These are phyloP conservation scores for Martes martes DNA, from an alignment of 2,113 vertebrate species.

Conservation along the genomic window DNA sequence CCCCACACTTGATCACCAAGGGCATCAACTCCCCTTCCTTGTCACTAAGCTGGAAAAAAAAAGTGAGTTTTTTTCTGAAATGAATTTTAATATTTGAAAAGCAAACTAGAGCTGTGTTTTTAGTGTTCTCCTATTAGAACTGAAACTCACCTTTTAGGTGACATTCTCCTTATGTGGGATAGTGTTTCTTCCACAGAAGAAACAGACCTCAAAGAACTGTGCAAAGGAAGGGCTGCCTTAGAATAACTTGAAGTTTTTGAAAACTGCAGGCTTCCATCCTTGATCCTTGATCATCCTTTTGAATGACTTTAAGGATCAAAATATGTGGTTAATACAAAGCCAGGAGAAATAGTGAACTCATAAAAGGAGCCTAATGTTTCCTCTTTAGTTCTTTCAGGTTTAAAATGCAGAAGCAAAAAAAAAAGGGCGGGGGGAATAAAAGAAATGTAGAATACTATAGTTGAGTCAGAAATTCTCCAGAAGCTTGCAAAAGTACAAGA, in stretches of 20 bases:
- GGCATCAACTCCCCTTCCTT: not conserved
- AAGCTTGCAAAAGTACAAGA: not conserved
- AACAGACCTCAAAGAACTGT: not conserved
- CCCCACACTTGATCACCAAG: not conserved
- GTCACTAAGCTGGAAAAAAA: not conserved
- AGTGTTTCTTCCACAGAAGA: not conserved
- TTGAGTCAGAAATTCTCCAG: not conserved
- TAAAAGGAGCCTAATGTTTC: not conserved
- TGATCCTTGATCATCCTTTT: not conserved
- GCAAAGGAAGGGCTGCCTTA: not conserved
- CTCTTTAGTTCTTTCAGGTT: not conserved
- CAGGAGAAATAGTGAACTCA: not conserved
- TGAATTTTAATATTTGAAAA: not conserved
- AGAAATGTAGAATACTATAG: not conserved
- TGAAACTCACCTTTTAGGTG: not conserved
- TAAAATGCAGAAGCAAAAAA: not conserved
- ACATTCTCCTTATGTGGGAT: not conserved
- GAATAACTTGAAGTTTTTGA: not conserved
- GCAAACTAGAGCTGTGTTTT: not conserved
- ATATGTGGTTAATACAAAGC: not conserved
- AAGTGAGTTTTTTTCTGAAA: not conserved
- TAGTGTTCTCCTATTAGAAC: not conserved
- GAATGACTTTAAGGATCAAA: not conserved
- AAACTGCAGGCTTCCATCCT: not conserved
- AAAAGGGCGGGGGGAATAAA: no score